Evolutionary conservation across 2,113 vertebrate genomes (phyloP).

Genomic region (Halichoeres trimaculatus): DNA sequence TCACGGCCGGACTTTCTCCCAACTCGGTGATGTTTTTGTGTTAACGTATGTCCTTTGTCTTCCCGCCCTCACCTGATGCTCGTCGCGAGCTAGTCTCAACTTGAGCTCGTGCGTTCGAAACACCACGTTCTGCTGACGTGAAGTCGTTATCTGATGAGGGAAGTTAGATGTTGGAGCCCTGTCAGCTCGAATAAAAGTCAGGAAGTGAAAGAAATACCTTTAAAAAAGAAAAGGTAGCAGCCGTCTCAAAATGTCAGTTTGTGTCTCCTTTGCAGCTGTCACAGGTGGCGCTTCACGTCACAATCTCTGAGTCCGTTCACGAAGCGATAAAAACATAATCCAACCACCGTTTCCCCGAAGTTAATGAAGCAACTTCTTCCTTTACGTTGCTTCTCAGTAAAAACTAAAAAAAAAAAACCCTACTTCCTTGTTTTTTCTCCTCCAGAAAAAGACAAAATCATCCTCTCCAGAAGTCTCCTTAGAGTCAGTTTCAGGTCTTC

Average conservation of each 20-base stretch:
- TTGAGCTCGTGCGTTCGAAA: conserved; percentile 24
- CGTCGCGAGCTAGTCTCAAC: background rate
- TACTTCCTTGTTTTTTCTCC: conserved; percentile 41
- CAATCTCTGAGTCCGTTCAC: background rate
- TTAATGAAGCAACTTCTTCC: background rate
- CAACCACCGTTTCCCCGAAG: background rate
- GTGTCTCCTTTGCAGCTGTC: background rate
- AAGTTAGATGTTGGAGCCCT: conserved; percentile 34
- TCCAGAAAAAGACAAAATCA: conserved; percentile 36
- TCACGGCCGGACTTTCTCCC: conserved; percentile 5
- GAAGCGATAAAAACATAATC: conserved; percentile 46
- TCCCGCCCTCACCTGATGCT: conserved; percentile 13
- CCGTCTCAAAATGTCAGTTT: background rate
- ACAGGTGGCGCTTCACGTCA: conserved; percentile 17
- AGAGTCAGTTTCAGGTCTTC: background rate
- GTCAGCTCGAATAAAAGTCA: background rate
- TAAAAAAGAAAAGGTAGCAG: background rate
- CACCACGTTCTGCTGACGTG: conserved; percentile 8
- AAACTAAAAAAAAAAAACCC: conserved; percentile 8
- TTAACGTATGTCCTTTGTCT: background rate
- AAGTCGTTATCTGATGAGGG: conserved; percentile 30
- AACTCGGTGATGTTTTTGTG: background rate
- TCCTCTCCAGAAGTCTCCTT: conserved; percentile 30
- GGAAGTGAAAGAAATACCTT: background rate
- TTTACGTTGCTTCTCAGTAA: background rate